Percentiles rank a stretch among this genome's conserved stretches.
These are phyloP conservation scores for Manis crassicaudata DNA, from an alignment of 2,797 vertebrate genomes.

Conservation along the genomic window DNA sequence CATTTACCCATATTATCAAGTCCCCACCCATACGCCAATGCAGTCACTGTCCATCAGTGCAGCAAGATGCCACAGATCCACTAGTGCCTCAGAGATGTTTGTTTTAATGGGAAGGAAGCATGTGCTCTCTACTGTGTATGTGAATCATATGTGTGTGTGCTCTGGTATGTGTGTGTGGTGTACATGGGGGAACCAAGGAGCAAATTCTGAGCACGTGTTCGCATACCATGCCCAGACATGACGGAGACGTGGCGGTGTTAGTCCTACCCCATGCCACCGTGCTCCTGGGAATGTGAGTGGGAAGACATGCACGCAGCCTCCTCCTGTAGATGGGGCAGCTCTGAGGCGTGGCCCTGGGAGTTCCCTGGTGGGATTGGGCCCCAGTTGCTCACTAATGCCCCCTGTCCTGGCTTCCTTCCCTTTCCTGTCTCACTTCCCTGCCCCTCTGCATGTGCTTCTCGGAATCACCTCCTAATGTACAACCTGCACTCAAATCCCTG, in stretches of 20 bases:
- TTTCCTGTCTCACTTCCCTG: neutral
- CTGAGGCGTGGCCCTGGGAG: neutral
- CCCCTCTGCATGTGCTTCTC: accelerated
- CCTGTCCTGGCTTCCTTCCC: neutral
- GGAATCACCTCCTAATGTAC: neutral
- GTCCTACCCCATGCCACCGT: neutral
- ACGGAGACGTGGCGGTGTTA: accelerated
- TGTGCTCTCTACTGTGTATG: accelerated
- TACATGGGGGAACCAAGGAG: accelerated
- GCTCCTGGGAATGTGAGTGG: accelerated
- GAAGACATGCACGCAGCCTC: accelerated
- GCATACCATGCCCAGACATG: neutral
- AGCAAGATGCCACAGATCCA: too few species aligned
- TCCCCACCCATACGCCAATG: too few species aligned
- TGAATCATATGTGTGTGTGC: neutral
- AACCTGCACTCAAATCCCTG: neutral
- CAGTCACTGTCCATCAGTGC: too few species aligned
- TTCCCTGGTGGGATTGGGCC: neutral
- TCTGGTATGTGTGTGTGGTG: neutral
- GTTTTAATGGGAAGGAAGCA: neutral
- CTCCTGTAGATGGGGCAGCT: accelerated
- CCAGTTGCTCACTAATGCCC: accelerated
- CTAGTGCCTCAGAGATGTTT: neutral
- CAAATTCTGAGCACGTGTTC: neutral
- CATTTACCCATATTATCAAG: too few species aligned